Percentiles rank a stretch among this genome's conserved stretches.
phyloP scores from a whole-genome alignment of 2,113 vertebrate species.

The Setophaga petechia region DNA sequence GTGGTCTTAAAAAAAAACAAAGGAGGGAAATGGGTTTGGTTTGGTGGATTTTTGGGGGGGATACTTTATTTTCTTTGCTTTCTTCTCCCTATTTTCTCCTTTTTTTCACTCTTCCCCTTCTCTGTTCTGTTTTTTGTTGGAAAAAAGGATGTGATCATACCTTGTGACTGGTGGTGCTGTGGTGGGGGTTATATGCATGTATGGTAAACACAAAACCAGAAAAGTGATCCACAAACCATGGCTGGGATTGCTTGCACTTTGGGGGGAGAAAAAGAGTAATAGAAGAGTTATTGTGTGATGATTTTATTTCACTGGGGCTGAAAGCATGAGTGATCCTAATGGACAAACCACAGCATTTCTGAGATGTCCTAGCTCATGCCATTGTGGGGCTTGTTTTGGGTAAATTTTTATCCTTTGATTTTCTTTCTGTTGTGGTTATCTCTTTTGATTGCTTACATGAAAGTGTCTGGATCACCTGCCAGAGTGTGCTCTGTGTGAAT shows the following conservation, averaged over 20 bases:
- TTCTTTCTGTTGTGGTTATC: constrained; percentile 27
- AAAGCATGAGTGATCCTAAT: not conserved
- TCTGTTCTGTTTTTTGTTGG: not conserved
- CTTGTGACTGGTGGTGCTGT: not conserved
- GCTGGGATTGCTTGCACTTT: not conserved
- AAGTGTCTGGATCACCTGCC: not conserved
- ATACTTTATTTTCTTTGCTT: not conserved
- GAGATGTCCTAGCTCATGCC: not conserved
- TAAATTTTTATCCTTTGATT: not conserved
- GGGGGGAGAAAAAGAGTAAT: not conserved
- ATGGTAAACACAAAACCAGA: not conserved
- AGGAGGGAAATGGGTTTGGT: not conserved
- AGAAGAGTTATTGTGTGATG: not conserved
- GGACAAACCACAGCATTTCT: not conserved
- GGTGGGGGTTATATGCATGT: not conserved
- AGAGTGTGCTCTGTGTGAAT: not conserved
- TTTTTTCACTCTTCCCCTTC: not conserved
- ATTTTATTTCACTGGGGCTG: not conserved
- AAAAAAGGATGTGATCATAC: not conserved
- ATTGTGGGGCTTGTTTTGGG: not conserved
- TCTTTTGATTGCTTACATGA: not conserved
- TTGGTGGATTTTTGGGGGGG: not conserved
- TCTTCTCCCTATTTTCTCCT: not conserved
- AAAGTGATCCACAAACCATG: not conserved
- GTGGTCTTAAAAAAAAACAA: not conserved